Evolutionary conservation across 2,113 vertebrate species (phyloP).

Genomic region (Pachycephala philippinensis): DNA sequence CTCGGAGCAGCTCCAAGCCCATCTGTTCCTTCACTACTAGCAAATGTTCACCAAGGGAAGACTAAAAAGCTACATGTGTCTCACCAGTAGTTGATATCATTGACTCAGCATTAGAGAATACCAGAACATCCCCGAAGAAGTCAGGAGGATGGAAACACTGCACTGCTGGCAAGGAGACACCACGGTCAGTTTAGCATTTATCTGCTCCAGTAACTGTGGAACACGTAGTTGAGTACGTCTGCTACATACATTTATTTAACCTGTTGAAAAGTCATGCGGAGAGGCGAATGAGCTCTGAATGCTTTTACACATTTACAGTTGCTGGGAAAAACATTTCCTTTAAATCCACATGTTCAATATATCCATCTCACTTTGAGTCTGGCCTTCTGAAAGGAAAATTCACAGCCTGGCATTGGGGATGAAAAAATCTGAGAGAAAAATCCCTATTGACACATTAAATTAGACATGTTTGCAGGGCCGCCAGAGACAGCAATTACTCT

Average conservation of each 20-base stretch:
- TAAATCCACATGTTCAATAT: slow-evolving; percentile 52
- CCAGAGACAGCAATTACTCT: slow-evolving; percentile 56
- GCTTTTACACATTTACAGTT: slow-evolving; percentile 51
- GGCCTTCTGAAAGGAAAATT: slow-evolving; percentile 59
- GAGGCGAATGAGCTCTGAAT: slow-evolving; percentile 33
- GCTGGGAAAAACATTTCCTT: slow-evolving; percentile 38
- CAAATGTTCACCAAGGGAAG: background rate
- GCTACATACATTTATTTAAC: slow-evolving; percentile 26
- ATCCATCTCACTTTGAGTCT: slow-evolving; percentile 51
- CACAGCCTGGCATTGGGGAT: slow-evolving; percentile 34
- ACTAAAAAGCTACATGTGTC: background rate
- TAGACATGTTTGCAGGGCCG: slow-evolving; percentile 54
- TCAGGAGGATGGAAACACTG: background rate
- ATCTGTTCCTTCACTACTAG: slow-evolving; percentile 17
- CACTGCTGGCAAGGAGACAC: background rate
- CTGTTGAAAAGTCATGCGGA: background rate
- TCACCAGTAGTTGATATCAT: background rate
- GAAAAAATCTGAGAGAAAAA: slow-evolving; percentile 58
- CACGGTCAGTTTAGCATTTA: background rate
- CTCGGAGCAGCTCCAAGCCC: background rate
- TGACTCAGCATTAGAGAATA: background rate
- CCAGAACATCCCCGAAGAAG: background rate
- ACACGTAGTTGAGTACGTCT: background rate
- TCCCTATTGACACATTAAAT: slow-evolving; percentile 73
- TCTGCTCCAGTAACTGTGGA: background rate